Base-by-base conservation (phyloP, 2,113 vertebrate species). In the Sylvia atricapilla region DNA sequence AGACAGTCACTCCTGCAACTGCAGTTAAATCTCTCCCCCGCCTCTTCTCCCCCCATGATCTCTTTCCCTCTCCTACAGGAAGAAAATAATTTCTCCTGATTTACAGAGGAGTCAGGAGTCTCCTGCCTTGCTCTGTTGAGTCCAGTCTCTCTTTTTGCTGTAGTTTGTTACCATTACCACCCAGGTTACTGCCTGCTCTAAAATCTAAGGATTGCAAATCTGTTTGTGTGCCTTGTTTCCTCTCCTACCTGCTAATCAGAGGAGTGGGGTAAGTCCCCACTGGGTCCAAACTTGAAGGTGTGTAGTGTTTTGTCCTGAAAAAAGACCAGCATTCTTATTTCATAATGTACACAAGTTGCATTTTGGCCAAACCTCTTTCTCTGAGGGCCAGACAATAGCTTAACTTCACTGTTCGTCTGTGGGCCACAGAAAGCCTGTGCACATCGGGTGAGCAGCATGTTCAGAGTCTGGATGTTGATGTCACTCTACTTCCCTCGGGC, bases 401-500 rank as follows among this genome's bases (percentile, higher is more conserved):
- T 62, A 68, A 59, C 58, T 52, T 69, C 74, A 24, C 13, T 46
- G 35, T n/a, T 52, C 66, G 18, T 74, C 46, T 43, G 31, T 24
- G 88, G 85, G 63, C 63, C 82, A 76, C 0, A 0, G 78, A 78
- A 28, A 84, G 78, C 22, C 28, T 19, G 37, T 4, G 39, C 24
- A 22, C 46, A 11, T 24, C 0, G 7, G 25, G 46, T 1, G 0
- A 75, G n/a, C 56, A 31, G 76, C 2, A 0, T 17, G 10, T 37
- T 47, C 0, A 2, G 25, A 64, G 33, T 1, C 44, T 60, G 80
- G 52, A 43, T 75, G 62, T 33, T 59, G 86, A 84, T 7, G 9
- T 84, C 56, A 35, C 60, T 63, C 59, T 52, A 47, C 60, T 84
- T 93, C 84, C 76, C 64, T 33, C 9, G 6, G 72, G 90, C 25